Evolutionary conservation across 2,888 invertebrate species (phyloP).

Genomic region (Eutolmus rufibarbis): DNA sequence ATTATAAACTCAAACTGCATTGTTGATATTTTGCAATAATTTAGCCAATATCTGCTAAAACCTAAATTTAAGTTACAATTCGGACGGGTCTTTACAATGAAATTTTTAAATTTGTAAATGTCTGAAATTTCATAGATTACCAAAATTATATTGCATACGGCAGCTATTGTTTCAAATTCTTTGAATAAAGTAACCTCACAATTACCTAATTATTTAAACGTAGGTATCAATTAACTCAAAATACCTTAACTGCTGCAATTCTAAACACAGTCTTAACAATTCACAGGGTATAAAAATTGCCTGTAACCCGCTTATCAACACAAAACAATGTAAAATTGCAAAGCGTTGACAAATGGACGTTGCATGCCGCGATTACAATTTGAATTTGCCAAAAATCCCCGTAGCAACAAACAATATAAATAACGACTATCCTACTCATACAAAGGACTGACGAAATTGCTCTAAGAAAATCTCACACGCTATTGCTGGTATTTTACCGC

Average conservation of each 20-base stretch:
- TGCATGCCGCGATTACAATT: not conserved
- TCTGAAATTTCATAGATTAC: too few relatives aligned
- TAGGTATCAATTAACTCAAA: not conserved
- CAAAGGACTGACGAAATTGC: not conserved
- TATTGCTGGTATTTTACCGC: not conserved
- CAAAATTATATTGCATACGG: too few relatives aligned
- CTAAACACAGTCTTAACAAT: not conserved
- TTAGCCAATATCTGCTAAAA: too few relatives aligned
- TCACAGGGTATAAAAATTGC: not conserved
- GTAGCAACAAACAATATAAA: not conserved
- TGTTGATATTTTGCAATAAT: too few relatives aligned
- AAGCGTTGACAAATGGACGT: not conserved
- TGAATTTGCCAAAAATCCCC: not conserved
- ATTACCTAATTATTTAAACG: not conserved
- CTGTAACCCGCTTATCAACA: not conserved
- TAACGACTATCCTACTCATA: not conserved
- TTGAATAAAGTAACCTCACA: not conserved
- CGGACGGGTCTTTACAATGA: too few relatives aligned
- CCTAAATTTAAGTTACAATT: too few relatives aligned
- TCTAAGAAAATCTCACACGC: not conserved
- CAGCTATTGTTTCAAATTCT: not conserved
- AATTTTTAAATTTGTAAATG: too few relatives aligned
- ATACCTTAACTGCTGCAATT: not conserved
- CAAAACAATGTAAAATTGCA: not conserved
- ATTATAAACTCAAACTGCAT: too few relatives aligned